A percentile compares a stretch with the other conserved stretches of the same genome.
phyloP scores from a whole-genome alignment of 2,888 invertebrate genomes.

The Leptinotarsa rubiginosa region DNA sequence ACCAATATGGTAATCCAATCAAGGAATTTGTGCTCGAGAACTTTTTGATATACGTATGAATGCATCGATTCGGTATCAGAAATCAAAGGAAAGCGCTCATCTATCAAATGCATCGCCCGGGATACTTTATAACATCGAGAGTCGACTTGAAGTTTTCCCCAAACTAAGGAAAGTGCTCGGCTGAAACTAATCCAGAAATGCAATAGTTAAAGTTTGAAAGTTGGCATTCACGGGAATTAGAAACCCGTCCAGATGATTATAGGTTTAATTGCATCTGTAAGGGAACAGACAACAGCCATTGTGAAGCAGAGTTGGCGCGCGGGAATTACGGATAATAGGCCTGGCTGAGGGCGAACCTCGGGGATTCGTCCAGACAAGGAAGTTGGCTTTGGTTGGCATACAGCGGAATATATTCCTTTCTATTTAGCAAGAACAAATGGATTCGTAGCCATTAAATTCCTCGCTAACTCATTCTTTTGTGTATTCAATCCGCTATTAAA shows the following conservation, averaged over 20 bases:
- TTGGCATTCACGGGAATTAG: slow-evolving; percentile 48
- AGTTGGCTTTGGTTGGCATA: slow-evolving; percentile 13
- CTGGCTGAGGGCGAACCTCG: slow-evolving; percentile 52
- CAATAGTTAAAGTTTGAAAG: slow-evolving; percentile 49
- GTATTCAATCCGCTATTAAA: slow-evolving; percentile 1
- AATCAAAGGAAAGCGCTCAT: slow-evolving; percentile 4
- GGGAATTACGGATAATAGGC: slow-evolving; percentile 59
- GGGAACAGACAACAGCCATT: slow-evolving; percentile 58
- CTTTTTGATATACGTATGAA: neutral
- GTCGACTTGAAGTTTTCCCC: slow-evolving; percentile 15
- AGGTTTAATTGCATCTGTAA: slow-evolving; percentile 59
- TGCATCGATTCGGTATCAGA: neutral
- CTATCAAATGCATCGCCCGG: slow-evolving; percentile 8
- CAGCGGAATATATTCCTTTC: slow-evolving; percentile 27
- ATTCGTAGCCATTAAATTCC: slow-evolving; percentile 12
- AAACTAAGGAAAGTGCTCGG: slow-evolving; percentile 23
- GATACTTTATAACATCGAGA: neutral
- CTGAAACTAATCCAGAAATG: slow-evolving; percentile 46
- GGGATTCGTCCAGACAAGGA: slow-evolving; percentile 38
- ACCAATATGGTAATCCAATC: neutral
- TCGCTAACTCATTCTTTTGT: slow-evolving; percentile 13
- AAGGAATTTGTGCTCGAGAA: neutral
- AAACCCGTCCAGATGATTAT: slow-evolving; percentile 56
- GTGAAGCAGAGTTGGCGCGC: slow-evolving; percentile 57
- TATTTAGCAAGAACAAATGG: slow-evolving; percentile 25